A percentile compares a stretch with the other conserved stretches of the same genome.
phyloP scores from a whole-genome alignment of 1,140 invertebrate species.

The Calephelis nemesis region DNA sequence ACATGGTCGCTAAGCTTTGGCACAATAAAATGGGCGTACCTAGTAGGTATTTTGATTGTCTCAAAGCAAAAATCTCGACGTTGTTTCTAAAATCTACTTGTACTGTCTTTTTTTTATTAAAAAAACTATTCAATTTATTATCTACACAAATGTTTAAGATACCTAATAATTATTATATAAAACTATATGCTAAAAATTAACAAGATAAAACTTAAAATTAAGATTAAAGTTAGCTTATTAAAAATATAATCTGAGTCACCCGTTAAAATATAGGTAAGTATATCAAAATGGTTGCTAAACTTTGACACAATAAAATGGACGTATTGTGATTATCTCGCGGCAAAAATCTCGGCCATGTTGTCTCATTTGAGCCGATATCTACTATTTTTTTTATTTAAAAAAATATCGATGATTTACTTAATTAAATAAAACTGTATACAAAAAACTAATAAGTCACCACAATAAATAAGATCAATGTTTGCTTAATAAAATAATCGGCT shows the following conservation, averaged over 20 bases:
- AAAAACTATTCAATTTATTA: too few species aligned
- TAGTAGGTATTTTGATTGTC: neutral
- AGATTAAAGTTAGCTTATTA: neutral
- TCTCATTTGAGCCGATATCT: conserved; percentile 54
- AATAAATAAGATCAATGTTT: neutral
- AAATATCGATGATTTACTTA: too few species aligned
- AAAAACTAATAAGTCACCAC: conserved; percentile 4
- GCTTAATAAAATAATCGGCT: neutral
- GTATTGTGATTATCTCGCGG: conserved; percentile 26
- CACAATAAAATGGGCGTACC: neutral
- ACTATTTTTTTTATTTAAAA: too few species aligned
- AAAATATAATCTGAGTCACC: neutral
- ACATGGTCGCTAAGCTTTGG: neutral
- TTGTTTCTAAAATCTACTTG: conserved; percentile 69
- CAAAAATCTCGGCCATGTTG: conserved; percentile 72
- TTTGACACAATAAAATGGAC: neutral
- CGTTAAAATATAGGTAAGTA: neutral
- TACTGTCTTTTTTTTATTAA: neutral
- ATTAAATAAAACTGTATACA: neutral
- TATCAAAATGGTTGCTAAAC: conserved; percentile 1
- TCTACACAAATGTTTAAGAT: too few species aligned
- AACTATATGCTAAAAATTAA: neutral
- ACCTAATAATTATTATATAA: too few species aligned
- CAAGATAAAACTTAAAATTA: neutral
- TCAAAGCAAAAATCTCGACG: conserved; percentile 60